Evolutionary conservation across 2,797 vertebrate species (phyloP).

Genomic region (Eurystomus glaucurus): DNA sequence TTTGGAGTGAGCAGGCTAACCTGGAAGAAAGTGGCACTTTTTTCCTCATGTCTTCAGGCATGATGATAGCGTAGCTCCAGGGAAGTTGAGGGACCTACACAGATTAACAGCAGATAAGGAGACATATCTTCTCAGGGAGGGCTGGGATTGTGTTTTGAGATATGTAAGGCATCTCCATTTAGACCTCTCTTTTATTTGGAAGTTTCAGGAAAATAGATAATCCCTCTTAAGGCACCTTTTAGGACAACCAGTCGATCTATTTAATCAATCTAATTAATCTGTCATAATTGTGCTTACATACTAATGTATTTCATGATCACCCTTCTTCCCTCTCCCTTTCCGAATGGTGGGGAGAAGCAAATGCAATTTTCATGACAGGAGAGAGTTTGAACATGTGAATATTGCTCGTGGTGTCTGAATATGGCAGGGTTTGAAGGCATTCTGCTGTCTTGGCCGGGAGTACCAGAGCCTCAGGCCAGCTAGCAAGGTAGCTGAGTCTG

Average conservation of each 20-base stretch:
- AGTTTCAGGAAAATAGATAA: constrained; percentile 2
- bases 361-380: not conserved
- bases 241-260: not conserved
- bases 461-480: constrained; percentile 28
- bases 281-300: not conserved
- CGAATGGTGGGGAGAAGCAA: constrained; percentile 20
- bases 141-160: not conserved
- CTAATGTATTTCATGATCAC: not conserved
- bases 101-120: not conserved
- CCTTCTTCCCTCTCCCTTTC: not conserved
- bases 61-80: not conserved
- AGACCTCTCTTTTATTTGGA: not conserved
- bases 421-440: constrained; percentile 64
- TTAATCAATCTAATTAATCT: not conserved
- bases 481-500: constrained; percentile 16
- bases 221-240: not conserved
- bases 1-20: not conserved
- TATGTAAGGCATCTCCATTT: constrained; percentile 7
- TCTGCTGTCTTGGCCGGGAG: constrained; percentile 60
- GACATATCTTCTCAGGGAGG: not conserved
- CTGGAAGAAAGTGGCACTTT: not conserved
- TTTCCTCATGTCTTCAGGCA: not conserved
- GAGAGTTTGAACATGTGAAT: constrained; percentile 14
- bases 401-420: constrained; percentile 18
- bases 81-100: not conserved